Evolutionary conservation across 2,888 invertebrate species (phyloP), one percentile per base, ranked within the genome.

Genomic region (Ichneumon xanthorius): DNA sequence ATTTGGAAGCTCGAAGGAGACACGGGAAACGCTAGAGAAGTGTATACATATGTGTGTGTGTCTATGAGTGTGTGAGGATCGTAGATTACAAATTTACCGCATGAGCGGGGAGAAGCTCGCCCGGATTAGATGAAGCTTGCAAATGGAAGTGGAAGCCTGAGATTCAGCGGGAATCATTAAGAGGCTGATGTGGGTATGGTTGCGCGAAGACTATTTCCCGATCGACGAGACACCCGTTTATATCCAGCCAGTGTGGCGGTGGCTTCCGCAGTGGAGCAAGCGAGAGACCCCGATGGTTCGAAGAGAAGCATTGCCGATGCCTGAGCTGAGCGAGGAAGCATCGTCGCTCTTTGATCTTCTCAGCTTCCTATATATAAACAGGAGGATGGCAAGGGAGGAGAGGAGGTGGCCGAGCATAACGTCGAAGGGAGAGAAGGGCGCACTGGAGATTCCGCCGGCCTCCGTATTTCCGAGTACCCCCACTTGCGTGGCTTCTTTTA

Each of bases 321-420:
- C 72, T 90, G 88, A 92, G 91, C 78, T 90, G 90, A 90, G 90
- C 92, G 91, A 33, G 30, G 63, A 91, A 92, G 91, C 88, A 88
- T 92, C 88, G 88, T 92, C 90, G 90, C 90, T 92, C 93, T 93
- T 93, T 93, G 93, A 93, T 93, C 93, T 93, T 92, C 89, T 88
- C 1, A 19, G 91, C 90, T 92, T 92, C 91, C 92, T 93, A 93
- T 93, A 92, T 93, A 93, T 93, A 93, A 92, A 92, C 92, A 91
- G 90, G 89, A 88, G 76, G 65, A 88, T 81, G 83, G 80, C 86
- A 71, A 76, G 65, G 33, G 33, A 76, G 65, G 50, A 16, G 16
- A 48, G 45, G 55, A 61, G 63, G 63, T 55, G 68, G 22, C 33
- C 45, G n/a, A 84, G 78, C 37, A 50, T 45, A 80, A 58, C 61